Evolutionary conservation across 2,113 vertebrate genomes (phyloP).

Genomic region (Oryctolagus cuniculus): DNA sequence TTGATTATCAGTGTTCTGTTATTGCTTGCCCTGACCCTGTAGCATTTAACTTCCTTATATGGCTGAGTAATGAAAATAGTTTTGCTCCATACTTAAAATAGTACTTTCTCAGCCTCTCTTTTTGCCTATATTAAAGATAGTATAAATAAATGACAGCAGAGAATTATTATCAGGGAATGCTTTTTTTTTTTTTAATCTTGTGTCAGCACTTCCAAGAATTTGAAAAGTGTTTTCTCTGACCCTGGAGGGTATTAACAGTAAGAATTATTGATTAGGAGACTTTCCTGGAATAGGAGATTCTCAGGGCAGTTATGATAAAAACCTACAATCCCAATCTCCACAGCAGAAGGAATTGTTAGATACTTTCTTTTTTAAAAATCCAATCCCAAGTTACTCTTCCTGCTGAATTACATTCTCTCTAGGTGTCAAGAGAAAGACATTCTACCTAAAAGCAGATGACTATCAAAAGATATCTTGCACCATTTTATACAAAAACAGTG

Average conservation of each 20-base stretch:
- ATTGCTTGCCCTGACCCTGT: not conserved
- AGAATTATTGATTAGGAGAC: not conserved
- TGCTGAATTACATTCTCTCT: conserved; percentile 11
- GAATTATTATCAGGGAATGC: not conserved
- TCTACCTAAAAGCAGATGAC: conserved; percentile 1
- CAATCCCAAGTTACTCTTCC: not conserved
- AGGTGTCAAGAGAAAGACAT: not conserved
- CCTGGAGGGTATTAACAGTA: not conserved
- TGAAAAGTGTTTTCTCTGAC: not conserved
- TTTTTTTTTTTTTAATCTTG: not conserved
- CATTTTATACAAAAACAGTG: not conserved
- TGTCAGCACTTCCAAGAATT: not conserved
- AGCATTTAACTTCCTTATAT: not conserved
- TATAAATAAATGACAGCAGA: not conserved
- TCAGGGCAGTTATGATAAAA: not conserved
- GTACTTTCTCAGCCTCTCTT: not conserved
- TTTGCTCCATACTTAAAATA: conserved; percentile 52
- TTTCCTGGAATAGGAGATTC: not conserved
- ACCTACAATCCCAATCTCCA: not conserved
- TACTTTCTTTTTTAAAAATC: not conserved
- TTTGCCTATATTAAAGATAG: not conserved
- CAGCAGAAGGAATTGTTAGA: not conserved
- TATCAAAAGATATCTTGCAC: not conserved
- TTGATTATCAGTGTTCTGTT: conserved; percentile 9
- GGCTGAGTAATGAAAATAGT: conserved; percentile 33